Conservation (phyloP, 1,140 invertebrate species). For the Geopemphigus sp. region DNA sequence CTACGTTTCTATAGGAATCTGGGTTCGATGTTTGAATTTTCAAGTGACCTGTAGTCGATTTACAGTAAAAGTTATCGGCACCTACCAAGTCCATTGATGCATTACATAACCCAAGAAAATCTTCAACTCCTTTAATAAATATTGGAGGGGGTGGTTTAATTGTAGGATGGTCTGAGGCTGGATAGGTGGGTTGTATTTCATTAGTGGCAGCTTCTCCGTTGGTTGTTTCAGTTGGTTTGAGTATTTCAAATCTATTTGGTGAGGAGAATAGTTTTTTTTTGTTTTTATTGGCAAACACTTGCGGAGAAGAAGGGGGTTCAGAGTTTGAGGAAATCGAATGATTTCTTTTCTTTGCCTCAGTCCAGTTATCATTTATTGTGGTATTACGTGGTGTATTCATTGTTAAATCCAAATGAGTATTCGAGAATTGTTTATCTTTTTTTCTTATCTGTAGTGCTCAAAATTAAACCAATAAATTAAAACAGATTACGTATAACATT, state of each 20-base stretch:
- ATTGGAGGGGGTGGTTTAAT: constrained; percentile 16
- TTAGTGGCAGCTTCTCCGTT: neutral
- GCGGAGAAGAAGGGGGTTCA: neutral
- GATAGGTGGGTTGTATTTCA: neutral
- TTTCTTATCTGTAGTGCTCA: neutral
- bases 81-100: neutral
- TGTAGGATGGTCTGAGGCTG: neutral
- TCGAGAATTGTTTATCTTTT: neutral
- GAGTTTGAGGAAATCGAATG: no score
- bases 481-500: neutral
- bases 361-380: no score
- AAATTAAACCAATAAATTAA: neutral
- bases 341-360: constrained; percentile 16
- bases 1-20: no score
- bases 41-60: no score
- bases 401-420: no score
- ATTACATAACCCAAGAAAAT: neutral
- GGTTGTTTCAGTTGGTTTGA: neutral
- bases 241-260: constrained; percentile 6
- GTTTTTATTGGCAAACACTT: no score
- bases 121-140: constrained; percentile 15
- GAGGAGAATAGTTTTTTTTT: neutral
- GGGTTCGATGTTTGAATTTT: no score
- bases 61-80: constrained; percentile 13
- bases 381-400: no score